phyloP scores from a whole-genome alignment of 2,113 vertebrate genomes.

The Bolborhynchus lineola region DNA sequence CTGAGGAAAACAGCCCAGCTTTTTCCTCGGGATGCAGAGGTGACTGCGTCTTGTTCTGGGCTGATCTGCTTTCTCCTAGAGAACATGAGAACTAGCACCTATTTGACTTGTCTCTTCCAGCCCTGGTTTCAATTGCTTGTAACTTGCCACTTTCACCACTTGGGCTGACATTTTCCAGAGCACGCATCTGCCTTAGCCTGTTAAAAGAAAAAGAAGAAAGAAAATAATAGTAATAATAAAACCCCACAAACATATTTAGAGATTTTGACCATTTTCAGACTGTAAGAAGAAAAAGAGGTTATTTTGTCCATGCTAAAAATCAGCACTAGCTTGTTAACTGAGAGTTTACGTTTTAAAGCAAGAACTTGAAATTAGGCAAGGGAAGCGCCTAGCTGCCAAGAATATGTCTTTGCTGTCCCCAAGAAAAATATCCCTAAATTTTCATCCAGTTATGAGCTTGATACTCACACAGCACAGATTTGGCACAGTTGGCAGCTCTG shows the following conservation, averaged over 20 bases:
- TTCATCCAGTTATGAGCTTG: neutral
- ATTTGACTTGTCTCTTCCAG: neutral
- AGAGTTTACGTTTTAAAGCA: slow-evolving; percentile 16
- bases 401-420: slow-evolving; percentile 15
- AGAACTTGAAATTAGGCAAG: slow-evolving; percentile 34
- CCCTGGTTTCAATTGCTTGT: slow-evolving; percentile 23
- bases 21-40: neutral
- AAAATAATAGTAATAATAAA: too few relatives aligned
- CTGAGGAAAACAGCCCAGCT: accelerated
- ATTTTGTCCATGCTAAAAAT: neutral
- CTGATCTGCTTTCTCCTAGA: neutral
- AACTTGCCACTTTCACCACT: slow-evolving; percentile 29
- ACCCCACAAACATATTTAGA: neutral
- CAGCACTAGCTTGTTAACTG: neutral
- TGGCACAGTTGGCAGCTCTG: neutral
- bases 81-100: neutral
- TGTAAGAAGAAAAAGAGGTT: neutral
- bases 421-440: slow-evolving; percentile 46
- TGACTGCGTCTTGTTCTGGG: neutral
- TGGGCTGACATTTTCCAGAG: slow-evolving; percentile 32
- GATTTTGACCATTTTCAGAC: neutral
- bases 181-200: neutral
- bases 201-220: neutral
- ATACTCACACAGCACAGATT: neutral
- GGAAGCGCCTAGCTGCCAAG: slow-evolving; percentile 29